Evolutionary conservation across 2,113 vertebrate genomes (phyloP).

Genomic region (Astur gentilis): DNA sequence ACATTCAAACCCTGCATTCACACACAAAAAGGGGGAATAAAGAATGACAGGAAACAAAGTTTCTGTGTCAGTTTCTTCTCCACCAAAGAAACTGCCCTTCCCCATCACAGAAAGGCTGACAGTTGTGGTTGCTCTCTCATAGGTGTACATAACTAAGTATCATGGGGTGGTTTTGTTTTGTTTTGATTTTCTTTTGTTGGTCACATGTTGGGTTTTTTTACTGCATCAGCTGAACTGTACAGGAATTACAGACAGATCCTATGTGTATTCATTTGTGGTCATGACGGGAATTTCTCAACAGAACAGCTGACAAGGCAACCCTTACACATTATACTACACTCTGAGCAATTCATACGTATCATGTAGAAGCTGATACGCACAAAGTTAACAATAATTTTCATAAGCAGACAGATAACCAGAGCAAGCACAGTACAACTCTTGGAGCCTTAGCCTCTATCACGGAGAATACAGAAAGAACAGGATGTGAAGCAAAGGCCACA

Average conservation of each 20-base stretch:
- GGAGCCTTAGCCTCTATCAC: background rate
- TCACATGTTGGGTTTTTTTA: background rate
- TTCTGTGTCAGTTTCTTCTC: background rate
- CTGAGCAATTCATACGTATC: background rate
- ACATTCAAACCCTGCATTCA: background rate
- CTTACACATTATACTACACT: background rate
- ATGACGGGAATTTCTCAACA: background rate
- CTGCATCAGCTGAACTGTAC: background rate
- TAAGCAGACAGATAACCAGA: background rate
- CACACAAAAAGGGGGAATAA: background rate
- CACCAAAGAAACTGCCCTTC: background rate
- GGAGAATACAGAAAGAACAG: background rate
- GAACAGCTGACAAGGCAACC: background rate
- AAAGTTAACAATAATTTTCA: background rate
- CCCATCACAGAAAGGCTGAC: background rate
- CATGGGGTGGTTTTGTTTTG: rapidly evolving
- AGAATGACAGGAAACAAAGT: background rate
- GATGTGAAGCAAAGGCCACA: conserved; percentile 12
- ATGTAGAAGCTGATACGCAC: background rate
- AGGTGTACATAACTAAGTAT: background rate
- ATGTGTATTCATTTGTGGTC: background rate
- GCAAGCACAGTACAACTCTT: background rate
- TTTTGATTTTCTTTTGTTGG: background rate
- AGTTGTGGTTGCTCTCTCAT: background rate
- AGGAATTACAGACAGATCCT: background rate